Base-by-base conservation (phyloP, 2,888 invertebrate genomes). In the Alloscopus bannaensis region DNA sequence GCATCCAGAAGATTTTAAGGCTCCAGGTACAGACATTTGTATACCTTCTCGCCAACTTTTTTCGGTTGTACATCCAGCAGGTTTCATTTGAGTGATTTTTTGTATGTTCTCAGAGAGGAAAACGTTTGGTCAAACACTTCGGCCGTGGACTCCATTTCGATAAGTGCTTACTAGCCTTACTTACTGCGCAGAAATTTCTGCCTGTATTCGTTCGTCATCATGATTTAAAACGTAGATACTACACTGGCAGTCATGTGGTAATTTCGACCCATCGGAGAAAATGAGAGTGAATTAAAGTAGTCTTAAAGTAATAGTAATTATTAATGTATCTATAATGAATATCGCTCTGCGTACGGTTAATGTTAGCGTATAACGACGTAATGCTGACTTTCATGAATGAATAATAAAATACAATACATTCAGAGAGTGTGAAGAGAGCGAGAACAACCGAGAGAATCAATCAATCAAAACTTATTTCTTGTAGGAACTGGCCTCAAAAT, bases 1-100 rank as follows among this genome's bases (percentile, higher is more conserved):
- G 82, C 94, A 94, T 88, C 93, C 93, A 1, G 94, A 94, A 57
- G 94, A 94, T 86, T 94, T 94, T 86, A 90, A 91, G 69, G 87
- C 88, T 22, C 91, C 90, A 87, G 90, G 94, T 93, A 88, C 87
- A n/a, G n/a, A n/a, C n/a, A n/a, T n/a, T n/a, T n/a, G n/a, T n/a
- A n/a, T n/a, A n/a, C n/a, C n/a, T n/a, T n/a, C n/a, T n/a, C n/a
- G n/a, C n/a, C n/a, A n/a, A n/a, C n/a, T n/a, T n/a, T n/a, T n/a
- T n/a, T n/a, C n/a, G n/a, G n/a, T n/a, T n/a, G n/a, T n/a, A n/a
- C n/a, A n/a, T n/a, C n/a, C n/a, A n/a, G n/a, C n/a, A n/a, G n/a
- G n/a, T n/a, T n/a, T n/a, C n/a, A n/a, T n/a, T n/a, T n/a, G n/a
- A n/a, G n/a, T n/a, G n/a, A 52, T 65, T 72, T 77, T 29, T 50